Evolutionary conservation across 2,113 vertebrate genomes (phyloP).

Genomic region (Suncus etruscus): DNA sequence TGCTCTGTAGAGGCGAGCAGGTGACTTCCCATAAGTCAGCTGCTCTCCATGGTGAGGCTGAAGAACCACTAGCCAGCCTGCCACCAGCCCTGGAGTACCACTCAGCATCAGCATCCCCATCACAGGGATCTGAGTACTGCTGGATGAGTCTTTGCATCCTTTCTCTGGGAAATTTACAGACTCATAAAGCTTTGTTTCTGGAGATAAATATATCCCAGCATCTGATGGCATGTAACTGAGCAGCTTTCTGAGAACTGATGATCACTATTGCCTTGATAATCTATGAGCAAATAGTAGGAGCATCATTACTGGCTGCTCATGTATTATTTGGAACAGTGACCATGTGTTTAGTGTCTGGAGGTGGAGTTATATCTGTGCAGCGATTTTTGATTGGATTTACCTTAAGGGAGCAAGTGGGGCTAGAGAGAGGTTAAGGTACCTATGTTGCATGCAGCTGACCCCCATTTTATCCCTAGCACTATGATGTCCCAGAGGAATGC

Average conservation of each 20-base stretch:
- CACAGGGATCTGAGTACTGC: not conserved
- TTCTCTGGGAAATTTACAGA: not conserved
- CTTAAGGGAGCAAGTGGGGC: not conserved
- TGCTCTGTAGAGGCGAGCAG: not conserved
- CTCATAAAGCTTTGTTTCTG: not conserved
- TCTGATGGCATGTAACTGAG: not conserved
- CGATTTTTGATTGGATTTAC: not conserved
- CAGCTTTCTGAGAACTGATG: not conserved
- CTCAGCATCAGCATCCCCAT: fast-evolving
- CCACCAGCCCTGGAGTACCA: not conserved
- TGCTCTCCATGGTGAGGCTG: not conserved
- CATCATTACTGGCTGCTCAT: not conserved
- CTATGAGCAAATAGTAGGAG: not conserved
- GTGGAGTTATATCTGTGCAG: fast-evolving
- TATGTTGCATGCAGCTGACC: too few species aligned
- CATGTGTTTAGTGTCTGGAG: not conserved
- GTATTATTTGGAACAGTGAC: not conserved
- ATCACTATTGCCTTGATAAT: not conserved
- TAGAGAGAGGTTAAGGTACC: not conserved
- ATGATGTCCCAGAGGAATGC: too few species aligned
- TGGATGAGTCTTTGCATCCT: not conserved
- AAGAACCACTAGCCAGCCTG: not conserved
- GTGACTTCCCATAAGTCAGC: not conserved
- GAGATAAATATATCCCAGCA: not conserved
- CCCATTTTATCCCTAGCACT: too few species aligned